Evolutionary conservation across 2,113 vertebrate species (phyloP).

Genomic region (Rousettus leschenaultii): DNA sequence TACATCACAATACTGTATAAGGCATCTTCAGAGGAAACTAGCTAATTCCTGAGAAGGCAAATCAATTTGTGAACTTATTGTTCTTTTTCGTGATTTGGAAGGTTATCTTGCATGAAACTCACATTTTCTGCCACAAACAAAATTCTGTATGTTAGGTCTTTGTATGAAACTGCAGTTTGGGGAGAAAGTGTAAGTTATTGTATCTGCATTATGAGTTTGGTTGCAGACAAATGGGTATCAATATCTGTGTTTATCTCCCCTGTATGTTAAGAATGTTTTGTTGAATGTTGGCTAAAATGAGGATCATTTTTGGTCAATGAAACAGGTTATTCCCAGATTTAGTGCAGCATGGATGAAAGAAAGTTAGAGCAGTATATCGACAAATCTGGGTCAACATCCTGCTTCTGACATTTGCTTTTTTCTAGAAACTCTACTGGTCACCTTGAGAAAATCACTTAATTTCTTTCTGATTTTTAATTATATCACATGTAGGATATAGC

Average conservation of each 20-base stretch:
- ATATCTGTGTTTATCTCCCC: not conserved
- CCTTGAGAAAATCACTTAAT: not conserved
- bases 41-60: not conserved
- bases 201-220: not conserved
- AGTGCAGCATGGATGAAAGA: not conserved
- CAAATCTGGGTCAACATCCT: not conserved
- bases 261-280: not conserved
- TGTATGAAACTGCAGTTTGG: not conserved
- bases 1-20: not conserved
- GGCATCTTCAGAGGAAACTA: constrained; percentile 7
- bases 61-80: not conserved
- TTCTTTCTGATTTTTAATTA: not conserved
- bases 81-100: not conserved
- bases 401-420: not conserved
- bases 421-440: not conserved
- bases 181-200: not conserved
- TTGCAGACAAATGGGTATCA: not conserved
- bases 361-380: not conserved
- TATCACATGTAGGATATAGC: not conserved
- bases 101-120: not conserved
- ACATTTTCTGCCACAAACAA: not conserved
- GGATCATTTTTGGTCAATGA: not conserved
- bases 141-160: not conserved
- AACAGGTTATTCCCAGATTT: not conserved
- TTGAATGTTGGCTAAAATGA: not conserved